A percentile compares a stretch with the other conserved stretches of the same genome.
Conservation (phyloP, 2,888 invertebrate species). For the Eustalomyia histrio region DNA sequence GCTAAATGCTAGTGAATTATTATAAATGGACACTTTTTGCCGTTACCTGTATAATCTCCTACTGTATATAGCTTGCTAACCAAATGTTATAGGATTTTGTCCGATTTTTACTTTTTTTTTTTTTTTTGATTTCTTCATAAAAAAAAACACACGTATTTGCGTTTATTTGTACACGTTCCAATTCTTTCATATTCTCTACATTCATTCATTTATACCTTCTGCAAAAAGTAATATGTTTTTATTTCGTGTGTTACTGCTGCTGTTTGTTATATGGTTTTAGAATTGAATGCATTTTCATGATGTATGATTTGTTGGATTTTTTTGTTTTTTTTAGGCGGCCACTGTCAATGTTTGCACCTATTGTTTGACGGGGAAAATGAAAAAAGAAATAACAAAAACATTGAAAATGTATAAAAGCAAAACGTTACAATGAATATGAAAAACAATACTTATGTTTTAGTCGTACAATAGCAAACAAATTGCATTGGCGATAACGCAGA, state of each 20-base stretch:
- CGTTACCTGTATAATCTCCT: background rate
- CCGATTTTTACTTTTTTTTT: background rate
- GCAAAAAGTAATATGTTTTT: constrained; percentile 29
- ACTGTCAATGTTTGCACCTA: constrained; percentile 53
- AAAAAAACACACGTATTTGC: constrained; percentile 43
- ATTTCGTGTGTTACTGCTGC: constrained; percentile 9
- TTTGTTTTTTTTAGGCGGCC: constrained; percentile 28
- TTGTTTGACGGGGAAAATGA: constrained; percentile 36
- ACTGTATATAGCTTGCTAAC: background rate
- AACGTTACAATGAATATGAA: constrained; percentile 30
- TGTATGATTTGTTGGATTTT: constrained; percentile 39
- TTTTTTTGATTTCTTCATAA: background rate
- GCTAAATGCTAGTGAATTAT: too few species aligned
- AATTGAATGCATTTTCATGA: constrained; percentile 38
- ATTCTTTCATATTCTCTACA: background rate
- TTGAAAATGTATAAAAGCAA: background rate
- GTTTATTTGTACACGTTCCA: constrained; percentile 19
- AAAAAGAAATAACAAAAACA: background rate
- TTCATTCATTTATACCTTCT: background rate
- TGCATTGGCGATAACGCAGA: constrained; percentile 26
- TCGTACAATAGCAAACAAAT: constrained; percentile 30
- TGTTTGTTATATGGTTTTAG: constrained; percentile 20
- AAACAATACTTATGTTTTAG: constrained; percentile 20
- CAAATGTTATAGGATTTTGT: constrained; percentile 6
- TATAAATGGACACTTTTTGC: background rate